phyloP scores from a whole-genome alignment of 1,140 invertebrate genomes.

The Adoxophyes honmai region DNA sequence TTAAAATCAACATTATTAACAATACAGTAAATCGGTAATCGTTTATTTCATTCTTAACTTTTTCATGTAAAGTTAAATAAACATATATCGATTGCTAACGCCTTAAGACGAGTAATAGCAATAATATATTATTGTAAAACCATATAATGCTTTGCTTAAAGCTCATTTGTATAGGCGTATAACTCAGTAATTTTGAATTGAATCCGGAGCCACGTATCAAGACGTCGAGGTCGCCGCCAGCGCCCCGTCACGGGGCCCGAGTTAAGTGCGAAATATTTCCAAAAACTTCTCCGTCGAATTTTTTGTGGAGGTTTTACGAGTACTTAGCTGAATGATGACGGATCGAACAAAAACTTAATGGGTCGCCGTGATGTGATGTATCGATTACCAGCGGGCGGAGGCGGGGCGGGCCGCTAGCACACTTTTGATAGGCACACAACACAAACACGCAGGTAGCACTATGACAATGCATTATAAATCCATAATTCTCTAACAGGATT shows the following conservation, averaged over 20 bases:
- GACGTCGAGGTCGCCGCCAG: slow-evolving; percentile 5
- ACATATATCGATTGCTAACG: too few species aligned
- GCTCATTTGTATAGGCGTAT: too few species aligned
- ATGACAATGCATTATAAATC: too few species aligned
- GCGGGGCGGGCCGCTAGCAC: background rate
- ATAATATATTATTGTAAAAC: too few species aligned
- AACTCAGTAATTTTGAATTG: too few species aligned
- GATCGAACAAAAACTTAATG: slow-evolving; percentile 11
- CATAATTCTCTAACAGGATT: too few species aligned
- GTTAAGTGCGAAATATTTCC: slow-evolving; percentile 30
- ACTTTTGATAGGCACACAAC: slow-evolving; percentile 4
- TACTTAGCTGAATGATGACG: slow-evolving; percentile 12
- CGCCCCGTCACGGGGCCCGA: background rate
- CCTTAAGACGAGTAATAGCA: too few species aligned
- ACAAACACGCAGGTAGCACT: slow-evolving; percentile 11
- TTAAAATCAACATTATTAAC: too few species aligned
- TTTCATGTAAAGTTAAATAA: too few species aligned
- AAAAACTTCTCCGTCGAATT: slow-evolving; percentile 5
- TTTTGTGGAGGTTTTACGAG: slow-evolving; percentile 9
- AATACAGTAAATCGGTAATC: too few species aligned
- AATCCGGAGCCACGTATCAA: slow-evolving; percentile 19
- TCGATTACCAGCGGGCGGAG: slow-evolving; percentile 1
- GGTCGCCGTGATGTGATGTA: slow-evolving; percentile 8
- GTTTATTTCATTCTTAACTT: too few species aligned
- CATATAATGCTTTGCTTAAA: too few species aligned